These are phyloP conservation scores for Gonocerus acuteangulatus DNA, from an alignment of 2,888 invertebrate species.

Conservation along the genomic window DNA sequence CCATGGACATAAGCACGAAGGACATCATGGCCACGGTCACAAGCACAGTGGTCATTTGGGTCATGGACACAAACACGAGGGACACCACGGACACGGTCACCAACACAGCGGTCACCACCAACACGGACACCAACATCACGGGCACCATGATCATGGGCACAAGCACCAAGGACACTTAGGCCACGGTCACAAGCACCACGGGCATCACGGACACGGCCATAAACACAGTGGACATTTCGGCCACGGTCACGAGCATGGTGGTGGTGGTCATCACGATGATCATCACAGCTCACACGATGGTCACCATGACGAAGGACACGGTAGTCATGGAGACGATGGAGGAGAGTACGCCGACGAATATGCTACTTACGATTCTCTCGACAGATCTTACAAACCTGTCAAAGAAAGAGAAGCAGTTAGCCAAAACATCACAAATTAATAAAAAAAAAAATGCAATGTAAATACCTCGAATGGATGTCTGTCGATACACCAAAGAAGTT, in stretches of 20 bases:
- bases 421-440: neutral
- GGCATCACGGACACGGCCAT: slow-evolving; percentile 23
- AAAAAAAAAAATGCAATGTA: neutral
- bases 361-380: slow-evolving; percentile 10
- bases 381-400: slow-evolving; percentile 3
- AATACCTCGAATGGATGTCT: neutral
- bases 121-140: slow-evolving; percentile 37
- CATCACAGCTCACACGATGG: slow-evolving; percentile 37
- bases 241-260: slow-evolving; percentile 38
- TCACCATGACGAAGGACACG: slow-evolving; percentile 36
- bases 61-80: slow-evolving; percentile 38
- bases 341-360: slow-evolving; percentile 43
- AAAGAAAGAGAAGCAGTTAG: neutral
- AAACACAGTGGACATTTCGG: slow-evolving; percentile 35
- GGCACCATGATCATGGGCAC: slow-evolving; percentile 34
- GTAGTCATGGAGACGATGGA: slow-evolving; percentile 42
- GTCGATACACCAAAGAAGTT: no score
- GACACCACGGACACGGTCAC: slow-evolving; percentile 34
- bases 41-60: slow-evolving; percentile 39
- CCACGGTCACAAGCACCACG: slow-evolving; percentile 34
- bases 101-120: slow-evolving; percentile 35
- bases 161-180: slow-evolving; percentile 35
- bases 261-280: slow-evolving; percentile 36
- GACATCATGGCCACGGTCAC: slow-evolving; percentile 38
- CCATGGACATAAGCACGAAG: slow-evolving; percentile 36